Percentiles rank a stretch among this genome's conserved stretches.
phyloP scores from a whole-genome alignment of 1,140 invertebrate species.

The Dreissena rostriformis region DNA sequence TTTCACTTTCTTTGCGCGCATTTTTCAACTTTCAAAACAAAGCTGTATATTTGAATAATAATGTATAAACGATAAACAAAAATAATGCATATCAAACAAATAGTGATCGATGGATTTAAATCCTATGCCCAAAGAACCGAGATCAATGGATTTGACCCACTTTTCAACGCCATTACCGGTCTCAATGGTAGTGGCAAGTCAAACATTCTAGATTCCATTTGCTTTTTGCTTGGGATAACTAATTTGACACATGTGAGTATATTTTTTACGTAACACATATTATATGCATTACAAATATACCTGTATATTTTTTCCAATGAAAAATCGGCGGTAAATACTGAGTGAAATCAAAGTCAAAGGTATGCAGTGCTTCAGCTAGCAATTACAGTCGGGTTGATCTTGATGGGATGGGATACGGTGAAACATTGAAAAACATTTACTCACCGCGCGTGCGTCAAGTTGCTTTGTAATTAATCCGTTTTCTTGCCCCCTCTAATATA shows the following conservation, averaged over 20 bases:
- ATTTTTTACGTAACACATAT: not conserved
- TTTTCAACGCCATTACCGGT: conserved; percentile 99
- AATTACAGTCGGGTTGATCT: too few relatives aligned
- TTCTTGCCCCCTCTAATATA: too few relatives aligned
- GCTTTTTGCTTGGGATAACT: conserved; percentile 98
- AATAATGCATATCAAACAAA: conserved; percentile 96
- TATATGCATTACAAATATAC: too few relatives aligned
- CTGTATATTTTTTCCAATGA: too few relatives aligned
- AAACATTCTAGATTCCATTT: conserved; percentile 99
- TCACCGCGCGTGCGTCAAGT: too few relatives aligned
- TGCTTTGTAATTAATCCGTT: too few relatives aligned
- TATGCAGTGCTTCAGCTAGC: too few relatives aligned
- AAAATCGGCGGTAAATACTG: too few relatives aligned
- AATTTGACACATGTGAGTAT: conserved; percentile 92
- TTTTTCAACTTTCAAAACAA: conserved; percentile 8
- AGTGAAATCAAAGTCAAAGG: too few relatives aligned
- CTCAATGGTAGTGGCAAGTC: conserved; percentile 99
- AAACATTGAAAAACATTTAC: too few relatives aligned
- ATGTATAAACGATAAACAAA: not conserved
- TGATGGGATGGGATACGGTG: too few relatives aligned
- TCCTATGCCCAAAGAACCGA: conserved; percentile 97
- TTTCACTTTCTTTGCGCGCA: not conserved
- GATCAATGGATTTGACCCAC: conserved; percentile 95
- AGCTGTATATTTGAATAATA: conserved; percentile 2
- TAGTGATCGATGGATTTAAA: conserved; percentile 98